phyloP scores from a whole-genome alignment of 2,113 vertebrate genomes.

The Pygoscelis adeliae region DNA sequence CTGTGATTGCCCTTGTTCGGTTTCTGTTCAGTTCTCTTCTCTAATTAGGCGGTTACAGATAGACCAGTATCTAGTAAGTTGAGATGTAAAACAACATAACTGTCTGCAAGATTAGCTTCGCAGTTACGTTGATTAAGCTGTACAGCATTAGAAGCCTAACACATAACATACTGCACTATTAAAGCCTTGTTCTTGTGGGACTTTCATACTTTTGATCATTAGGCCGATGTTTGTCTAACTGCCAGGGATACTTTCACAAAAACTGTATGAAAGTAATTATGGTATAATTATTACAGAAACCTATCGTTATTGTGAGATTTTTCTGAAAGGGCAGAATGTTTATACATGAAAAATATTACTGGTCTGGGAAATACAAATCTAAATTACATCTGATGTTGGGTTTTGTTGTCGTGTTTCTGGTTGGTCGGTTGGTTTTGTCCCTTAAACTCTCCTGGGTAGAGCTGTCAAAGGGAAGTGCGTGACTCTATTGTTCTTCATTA shows the following conservation, averaged over 20 bases:
- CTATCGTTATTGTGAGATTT: background rate
- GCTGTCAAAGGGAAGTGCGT: background rate
- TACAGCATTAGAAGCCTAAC: background rate
- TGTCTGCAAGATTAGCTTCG: constrained; percentile 7
- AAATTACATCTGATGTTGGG: background rate
- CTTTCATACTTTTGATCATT: constrained; percentile 26
- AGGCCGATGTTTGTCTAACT: constrained; percentile 42
- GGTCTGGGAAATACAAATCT: background rate
- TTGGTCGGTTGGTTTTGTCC: background rate
- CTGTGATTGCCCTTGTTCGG: constrained; percentile 50
- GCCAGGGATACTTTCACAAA: constrained; percentile 1
- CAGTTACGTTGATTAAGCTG: constrained; percentile 63
- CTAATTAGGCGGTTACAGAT: constrained; percentile 84
- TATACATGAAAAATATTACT: background rate
- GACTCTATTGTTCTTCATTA: background rate
- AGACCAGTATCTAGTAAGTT: constrained; percentile 35
- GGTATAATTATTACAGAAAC: background rate
- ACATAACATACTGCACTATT: constrained; percentile 26
- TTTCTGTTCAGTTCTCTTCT: constrained; percentile 66
- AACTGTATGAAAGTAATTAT: background rate
- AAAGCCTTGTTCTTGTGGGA: constrained; percentile 43
- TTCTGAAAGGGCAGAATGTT: background rate
- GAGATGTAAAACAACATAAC: constrained; percentile 16
- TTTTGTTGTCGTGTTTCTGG: background rate
- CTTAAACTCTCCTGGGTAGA: background rate